These are phyloP conservation scores for Lytechinus variegatus DNA, from an alignment of 35 echinoderm and acorn worm species.

Conservation along the genomic window DNA sequence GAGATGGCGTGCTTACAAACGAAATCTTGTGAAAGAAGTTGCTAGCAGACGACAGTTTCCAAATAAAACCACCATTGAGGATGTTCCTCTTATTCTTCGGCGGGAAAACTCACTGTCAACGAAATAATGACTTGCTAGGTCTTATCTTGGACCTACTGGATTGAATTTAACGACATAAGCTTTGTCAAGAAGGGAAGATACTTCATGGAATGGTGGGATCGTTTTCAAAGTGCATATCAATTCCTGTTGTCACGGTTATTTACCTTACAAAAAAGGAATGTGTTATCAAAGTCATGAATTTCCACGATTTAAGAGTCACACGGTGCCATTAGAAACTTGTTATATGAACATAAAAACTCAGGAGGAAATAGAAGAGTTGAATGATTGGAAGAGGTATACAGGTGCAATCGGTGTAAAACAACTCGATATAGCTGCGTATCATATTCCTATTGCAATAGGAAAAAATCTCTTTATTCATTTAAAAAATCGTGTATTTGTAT, in stretches of 20 bases:
- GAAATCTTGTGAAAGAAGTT: conserved; percentile 70
- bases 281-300: not conserved
- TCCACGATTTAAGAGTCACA: not conserved
- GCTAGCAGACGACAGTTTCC: conserved; percentile 63
- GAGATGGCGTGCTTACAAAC: conserved; percentile 87
- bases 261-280: not conserved
- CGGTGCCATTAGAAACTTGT: not conserved
- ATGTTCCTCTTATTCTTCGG: conserved; percentile 63
- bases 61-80: conserved; percentile 70
- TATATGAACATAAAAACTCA: not conserved
- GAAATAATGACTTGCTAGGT: not conserved
- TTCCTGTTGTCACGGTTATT: too few species aligned
- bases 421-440: not conserved
- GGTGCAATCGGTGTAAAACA: not conserved
- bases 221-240: too few species aligned
- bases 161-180: not conserved
- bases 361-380: not conserved
- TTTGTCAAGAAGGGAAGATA: too few species aligned
- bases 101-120: conserved; percentile 32
- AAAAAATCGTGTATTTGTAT: not conserved
- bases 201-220: too few species aligned
- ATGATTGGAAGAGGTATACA: not conserved
- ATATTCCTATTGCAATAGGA: not conserved
- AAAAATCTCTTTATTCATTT: not conserved
- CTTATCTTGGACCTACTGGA: not conserved